Evolutionary conservation across 2,797 vertebrate species (phyloP), one percentile per base, ranked within the genome.

Genomic region (Champsocephalus esox): DNA sequence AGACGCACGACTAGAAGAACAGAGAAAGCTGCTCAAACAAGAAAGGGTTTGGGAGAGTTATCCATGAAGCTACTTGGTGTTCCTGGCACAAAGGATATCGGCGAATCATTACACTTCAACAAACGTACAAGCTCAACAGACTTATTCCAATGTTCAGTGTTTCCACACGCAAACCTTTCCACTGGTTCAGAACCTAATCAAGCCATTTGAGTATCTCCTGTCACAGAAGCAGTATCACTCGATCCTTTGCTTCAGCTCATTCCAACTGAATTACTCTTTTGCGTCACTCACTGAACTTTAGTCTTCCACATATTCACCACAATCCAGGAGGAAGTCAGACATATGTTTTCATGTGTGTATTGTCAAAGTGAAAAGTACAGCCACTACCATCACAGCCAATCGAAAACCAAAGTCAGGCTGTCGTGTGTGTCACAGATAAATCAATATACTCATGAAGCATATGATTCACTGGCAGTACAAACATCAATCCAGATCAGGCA

Each of bases 161-260:
- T 86, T 83, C 75, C 73, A 71, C 75, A 58, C 60, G 63, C 32
- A 76, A 64, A 76, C 32, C 41, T 83, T 84, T 85, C 63, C 69
- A 79, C 46, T 60, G 17, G n/a, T 34, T 32, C 43, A 21, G 38
- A 63, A 52, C 57, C 58, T 64, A 28, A 59, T 59, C 41, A 56
- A 59, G 19, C 1, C 24, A 19, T 52, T 28, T 0, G 24, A 73
- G n/a, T 69, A 54, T 54, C 50, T 74, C 73, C 70, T 63, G 65
- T 75, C 74, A 61, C 13, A 60, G 54, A 50, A 57, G 44, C 64
- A 70, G 55, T 1, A 56, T 28, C 52, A 64, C 52, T 70, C 32
- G 3, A 65, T 71, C 43, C 66, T 45, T 44, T 6, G 44, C 21
- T 41, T 67, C 17, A 34, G 57, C 70, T 7, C n/a, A 66, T 61